Evolutionary conservation across 2,797 vertebrate genomes (phyloP), one percentile per base, ranked within the genome.

Genomic region (Crenichthys baileyi): DNA sequence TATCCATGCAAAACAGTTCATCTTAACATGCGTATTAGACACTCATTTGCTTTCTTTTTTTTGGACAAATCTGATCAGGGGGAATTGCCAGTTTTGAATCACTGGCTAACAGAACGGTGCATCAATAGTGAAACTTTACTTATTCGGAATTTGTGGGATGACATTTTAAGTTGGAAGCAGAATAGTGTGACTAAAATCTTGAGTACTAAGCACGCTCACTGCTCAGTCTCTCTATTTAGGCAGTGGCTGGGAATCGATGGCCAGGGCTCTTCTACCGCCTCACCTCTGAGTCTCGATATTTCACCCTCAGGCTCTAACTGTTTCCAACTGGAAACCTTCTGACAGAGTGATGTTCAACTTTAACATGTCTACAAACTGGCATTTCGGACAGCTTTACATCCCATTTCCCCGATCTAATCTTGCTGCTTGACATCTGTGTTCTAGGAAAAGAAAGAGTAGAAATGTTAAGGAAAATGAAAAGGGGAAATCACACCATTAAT

Each of bases 211-310:
- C 36, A n/a, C 20, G 4, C 22, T 68, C 39, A 4, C 65, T 68
- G 79, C 24, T 55, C 73, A 82, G 86, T 86, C 76, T 78, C 75
- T 90, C 91, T 91, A 87, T 93, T 91, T 92, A 90, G 87, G 84
- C 90, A 88, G 85, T 80, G 92, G 90, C 82, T 79, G 91, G 87
- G 83, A 85, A 78, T 88, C 83, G 79, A 89, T 79, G 71, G 77
- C 81, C 1, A 26, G 73, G 86, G 82, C 84, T 72, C 76, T 78
- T 76, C 75, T 67, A 48, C 82, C 0, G 24, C 79, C 73, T 70
- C 81, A 84, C 88, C 70, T 26, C 58, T 86, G 90, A 20, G 83
- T 65, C 81, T 67, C 20, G 51, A 81, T 81, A 82, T 89, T 81
- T 84, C 79, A 22, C 80, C 84, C 77, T 80, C 82, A 13, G 58